Evolutionary conservation across 2,113 vertebrate species (phyloP).

Genomic region (Brachypteracias leptosomus): DNA sequence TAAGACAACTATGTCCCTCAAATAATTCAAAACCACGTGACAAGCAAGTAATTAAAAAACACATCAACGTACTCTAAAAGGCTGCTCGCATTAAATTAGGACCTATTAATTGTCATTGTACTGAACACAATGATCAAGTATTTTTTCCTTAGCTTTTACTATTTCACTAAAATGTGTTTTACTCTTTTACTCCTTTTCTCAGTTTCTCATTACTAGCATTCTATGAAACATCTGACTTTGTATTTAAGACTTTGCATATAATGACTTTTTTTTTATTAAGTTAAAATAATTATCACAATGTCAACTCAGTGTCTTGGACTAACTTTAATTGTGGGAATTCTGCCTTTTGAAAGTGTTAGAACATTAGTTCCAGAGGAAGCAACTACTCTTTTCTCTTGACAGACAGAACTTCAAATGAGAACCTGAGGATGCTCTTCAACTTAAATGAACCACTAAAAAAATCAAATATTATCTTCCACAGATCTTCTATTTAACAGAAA

Average conservation of each 20-base stretch:
- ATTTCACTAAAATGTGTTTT: background rate
- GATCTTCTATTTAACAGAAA: background rate
- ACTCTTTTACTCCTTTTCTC: background rate
- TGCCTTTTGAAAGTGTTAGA: background rate
- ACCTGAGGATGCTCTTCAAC: background rate
- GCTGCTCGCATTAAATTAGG: background rate
- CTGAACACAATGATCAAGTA: background rate
- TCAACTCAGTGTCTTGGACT: background rate
- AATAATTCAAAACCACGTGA: background rate
- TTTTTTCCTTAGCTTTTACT: background rate
- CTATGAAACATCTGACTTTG: background rate
- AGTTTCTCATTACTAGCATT: background rate
- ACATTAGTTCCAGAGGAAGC: background rate
- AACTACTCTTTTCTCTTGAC: background rate
- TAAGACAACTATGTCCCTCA: background rate
- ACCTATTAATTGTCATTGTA: background rate
- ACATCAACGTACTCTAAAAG: background rate
- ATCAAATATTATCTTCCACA: background rate
- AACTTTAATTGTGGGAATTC: background rate
- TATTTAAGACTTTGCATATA: background rate
- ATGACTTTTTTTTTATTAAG: background rate
- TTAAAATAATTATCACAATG: background rate
- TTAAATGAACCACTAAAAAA: background rate
- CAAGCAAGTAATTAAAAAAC: background rate
- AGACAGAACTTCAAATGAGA: background rate